Evolutionary conservation across 2,888 invertebrate genomes (phyloP).

Genomic region (Erynnis tages): DNA sequence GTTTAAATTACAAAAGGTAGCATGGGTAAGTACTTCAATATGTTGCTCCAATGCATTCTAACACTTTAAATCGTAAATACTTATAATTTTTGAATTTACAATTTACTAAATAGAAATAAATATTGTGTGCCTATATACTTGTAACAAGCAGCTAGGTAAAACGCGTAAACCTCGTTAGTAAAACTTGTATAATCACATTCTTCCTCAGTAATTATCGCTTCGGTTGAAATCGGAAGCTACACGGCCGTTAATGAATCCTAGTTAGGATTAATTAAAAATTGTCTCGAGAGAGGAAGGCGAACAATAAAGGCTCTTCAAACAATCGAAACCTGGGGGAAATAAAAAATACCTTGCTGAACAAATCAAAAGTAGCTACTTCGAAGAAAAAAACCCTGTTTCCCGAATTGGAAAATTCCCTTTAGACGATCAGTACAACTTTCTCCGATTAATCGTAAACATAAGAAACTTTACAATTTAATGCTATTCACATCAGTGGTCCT

Average conservation of each 20-base stretch:
- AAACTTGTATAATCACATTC: background rate
- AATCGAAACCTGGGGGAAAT: constrained; percentile 35
- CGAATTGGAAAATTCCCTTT: constrained; percentile 45
- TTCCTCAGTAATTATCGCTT: constrained; percentile 3
- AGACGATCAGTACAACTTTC: constrained; percentile 51
- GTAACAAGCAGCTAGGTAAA: too few species aligned
- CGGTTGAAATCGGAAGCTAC: constrained; percentile 3
- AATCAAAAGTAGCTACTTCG: constrained; percentile 56
- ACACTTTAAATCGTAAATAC: too few species aligned
- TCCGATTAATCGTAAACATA: constrained; percentile 47
- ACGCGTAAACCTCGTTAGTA: background rate
- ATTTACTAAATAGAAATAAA: too few species aligned
- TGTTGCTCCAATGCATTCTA: too few species aligned
- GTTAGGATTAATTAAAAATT: constrained; percentile 27
- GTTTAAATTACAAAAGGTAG: too few species aligned
- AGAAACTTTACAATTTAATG: too few species aligned
- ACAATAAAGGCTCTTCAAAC: constrained; percentile 31
- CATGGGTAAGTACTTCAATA: too few species aligned
- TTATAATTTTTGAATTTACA: too few species aligned
- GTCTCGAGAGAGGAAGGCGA: constrained; percentile 25
- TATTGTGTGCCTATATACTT: too few species aligned
- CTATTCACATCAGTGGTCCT: too few species aligned
- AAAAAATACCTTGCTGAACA: constrained; percentile 47
- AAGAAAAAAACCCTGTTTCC: constrained; percentile 46
- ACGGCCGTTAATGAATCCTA: constrained; percentile 21